Evolutionary conservation across 1,140 invertebrate genomes (phyloP).

Genomic region (Drosophila aff.): DNA sequence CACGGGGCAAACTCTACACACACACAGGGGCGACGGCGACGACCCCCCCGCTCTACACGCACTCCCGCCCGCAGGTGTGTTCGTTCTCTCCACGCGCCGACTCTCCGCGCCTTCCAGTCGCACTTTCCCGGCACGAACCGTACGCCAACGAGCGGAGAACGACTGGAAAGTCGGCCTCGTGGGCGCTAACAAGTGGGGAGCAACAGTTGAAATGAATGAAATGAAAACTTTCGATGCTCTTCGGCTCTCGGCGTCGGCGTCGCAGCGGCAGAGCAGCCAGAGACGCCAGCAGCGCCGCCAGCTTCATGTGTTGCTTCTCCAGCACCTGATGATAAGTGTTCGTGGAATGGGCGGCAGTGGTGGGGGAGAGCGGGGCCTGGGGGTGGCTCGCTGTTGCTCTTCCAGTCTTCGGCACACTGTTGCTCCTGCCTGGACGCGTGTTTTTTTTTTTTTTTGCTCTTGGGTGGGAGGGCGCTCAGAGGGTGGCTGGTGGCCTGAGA

Average conservation of each 20-base stretch:
- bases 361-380: neutral
- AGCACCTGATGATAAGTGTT: slow-evolving; percentile 50
- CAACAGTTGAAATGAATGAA: slow-evolving; percentile 82
- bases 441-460: neutral
- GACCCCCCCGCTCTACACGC: slow-evolving; percentile 1
- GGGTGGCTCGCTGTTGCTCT: slow-evolving; percentile 38
- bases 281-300: slow-evolving; percentile 26
- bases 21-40: neutral
- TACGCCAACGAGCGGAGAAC: neutral
- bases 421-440: slow-evolving; percentile 36
- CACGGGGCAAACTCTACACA: slow-evolving; percentile 44
- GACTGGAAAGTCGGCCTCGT: slow-evolving; percentile 32
- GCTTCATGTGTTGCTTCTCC: slow-evolving; percentile 73
- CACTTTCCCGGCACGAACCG: slow-evolving; percentile 7
- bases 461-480: neutral
- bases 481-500: neutral
- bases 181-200: slow-evolving; percentile 80
- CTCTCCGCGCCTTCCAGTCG: slow-evolving; percentile 36
- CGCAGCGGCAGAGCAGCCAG: slow-evolving; percentile 12
- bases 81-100: slow-evolving; percentile 14
- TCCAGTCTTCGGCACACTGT: slow-evolving; percentile 60
- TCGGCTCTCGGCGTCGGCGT: slow-evolving; percentile 26
- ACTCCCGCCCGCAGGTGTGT: slow-evolving; percentile 33
- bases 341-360: neutral
- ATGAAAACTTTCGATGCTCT: slow-evolving; percentile 41